Evolutionary conservation across 2,888 invertebrate genomes (phyloP).

Genomic region (Noctua janthina): DNA sequence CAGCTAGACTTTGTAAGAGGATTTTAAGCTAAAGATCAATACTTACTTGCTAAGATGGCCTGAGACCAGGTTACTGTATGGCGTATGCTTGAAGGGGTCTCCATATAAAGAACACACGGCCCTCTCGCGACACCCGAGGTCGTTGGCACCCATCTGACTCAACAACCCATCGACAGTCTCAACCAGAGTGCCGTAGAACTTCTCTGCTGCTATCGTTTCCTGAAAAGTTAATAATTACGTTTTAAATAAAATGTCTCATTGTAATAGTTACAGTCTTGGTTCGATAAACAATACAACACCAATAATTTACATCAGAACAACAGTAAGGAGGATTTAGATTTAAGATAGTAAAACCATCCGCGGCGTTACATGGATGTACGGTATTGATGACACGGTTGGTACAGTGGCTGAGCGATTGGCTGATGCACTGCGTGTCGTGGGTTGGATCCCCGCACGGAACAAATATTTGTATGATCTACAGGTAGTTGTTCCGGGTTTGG

Average conservation of each 20-base stretch:
- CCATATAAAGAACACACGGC: slow-evolving; percentile 96
- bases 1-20: not conserved
- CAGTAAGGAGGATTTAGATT: not conserved
- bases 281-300: not conserved
- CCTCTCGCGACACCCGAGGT: slow-evolving; percentile 94
- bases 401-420: too few relatives aligned
- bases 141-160: slow-evolving; percentile 92
- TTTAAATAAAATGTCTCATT: not conserved
- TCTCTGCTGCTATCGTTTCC: slow-evolving; percentile 86
- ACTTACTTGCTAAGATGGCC: slow-evolving; percentile 96
- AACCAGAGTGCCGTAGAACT: slow-evolving; percentile 94
- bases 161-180: slow-evolving; percentile 94
- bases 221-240: slow-evolving; percentile 63
- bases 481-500: too few relatives aligned
- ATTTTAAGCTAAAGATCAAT: not conserved
- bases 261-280: not conserved
- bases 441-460: too few relatives aligned
- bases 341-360: not conserved
- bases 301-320: not conserved
- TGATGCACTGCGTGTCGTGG: too few relatives aligned
- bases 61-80: slow-evolving; percentile 96
- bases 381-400: too few relatives aligned
- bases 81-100: slow-evolving; percentile 95
- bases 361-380: not conserved
- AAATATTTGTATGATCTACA: too few relatives aligned